These are phyloP conservation scores for Octodonta nipae DNA, from an alignment of 2,888 invertebrate genomes.

Conservation along the genomic window DNA sequence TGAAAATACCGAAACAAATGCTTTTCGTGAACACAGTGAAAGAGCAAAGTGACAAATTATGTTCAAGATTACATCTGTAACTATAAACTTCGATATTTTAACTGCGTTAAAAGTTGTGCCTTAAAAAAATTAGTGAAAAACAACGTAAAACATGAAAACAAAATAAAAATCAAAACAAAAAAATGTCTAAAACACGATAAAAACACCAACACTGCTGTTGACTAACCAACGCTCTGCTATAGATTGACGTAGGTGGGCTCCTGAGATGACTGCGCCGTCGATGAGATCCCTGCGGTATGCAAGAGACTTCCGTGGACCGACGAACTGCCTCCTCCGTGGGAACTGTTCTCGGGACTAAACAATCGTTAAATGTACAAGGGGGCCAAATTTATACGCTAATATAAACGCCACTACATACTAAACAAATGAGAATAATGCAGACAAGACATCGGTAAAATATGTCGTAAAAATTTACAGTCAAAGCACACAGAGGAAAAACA, in stretches of 20 bases:
- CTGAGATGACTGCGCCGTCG: constrained; percentile 56
- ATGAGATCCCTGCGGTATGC: constrained; percentile 42
- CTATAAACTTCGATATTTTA: too few species aligned
- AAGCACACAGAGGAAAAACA: too few species aligned
- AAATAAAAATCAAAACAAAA: constrained; percentile 11
- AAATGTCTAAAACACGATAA: constrained; percentile 19
- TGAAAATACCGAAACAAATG: too few species aligned
- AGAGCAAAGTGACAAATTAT: too few species aligned
- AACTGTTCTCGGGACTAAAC: constrained; percentile 38
- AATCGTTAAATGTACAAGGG: constrained; percentile 36
- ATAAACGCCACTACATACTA: constrained; percentile 12
- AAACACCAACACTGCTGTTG: constrained; percentile 36
- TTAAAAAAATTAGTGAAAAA: constrained; percentile 7
- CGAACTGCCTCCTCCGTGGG: constrained; percentile 30
- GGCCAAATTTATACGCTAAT: constrained; percentile 19
- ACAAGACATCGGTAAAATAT: constrained; percentile 7
- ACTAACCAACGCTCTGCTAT: constrained; percentile 48
- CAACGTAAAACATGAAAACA: constrained; percentile 9
- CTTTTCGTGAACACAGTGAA: too few species aligned
- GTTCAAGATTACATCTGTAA: too few species aligned
- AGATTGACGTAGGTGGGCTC: constrained; percentile 91
- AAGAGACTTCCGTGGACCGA: constrained; percentile 34
- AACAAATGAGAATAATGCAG: constrained; percentile 5
- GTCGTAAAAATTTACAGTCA: too few species aligned
- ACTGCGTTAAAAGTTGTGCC: too few species aligned